These are phyloP conservation scores for Drosophila fuyamai DNA, from an alignment of 1,140 invertebrate genomes.

Conservation along the genomic window DNA sequence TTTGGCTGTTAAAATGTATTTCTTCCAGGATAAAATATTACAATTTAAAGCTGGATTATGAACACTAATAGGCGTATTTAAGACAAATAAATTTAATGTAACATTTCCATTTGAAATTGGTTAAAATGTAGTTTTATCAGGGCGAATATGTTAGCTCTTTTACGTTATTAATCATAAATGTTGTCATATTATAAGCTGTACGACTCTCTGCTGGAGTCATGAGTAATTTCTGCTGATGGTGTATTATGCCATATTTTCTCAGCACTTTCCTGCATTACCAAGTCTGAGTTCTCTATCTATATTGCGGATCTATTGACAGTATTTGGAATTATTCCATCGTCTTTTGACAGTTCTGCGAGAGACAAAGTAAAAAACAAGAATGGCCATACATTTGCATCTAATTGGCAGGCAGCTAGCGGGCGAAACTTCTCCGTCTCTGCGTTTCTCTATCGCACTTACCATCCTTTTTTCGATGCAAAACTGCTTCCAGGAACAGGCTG, in stretches of 20 bases:
- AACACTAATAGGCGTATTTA: too few relatives aligned
- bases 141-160: too few relatives aligned
- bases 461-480: constrained; percentile 43
- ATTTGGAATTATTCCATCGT: constrained; percentile 23
- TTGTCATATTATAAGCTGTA: neutral
- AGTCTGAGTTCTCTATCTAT: constrained; percentile 3
- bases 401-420: constrained; percentile 69
- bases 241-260: neutral
- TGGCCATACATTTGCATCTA: constrained; percentile 76
- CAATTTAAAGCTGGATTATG: too few relatives aligned
- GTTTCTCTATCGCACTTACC: constrained; percentile 3
- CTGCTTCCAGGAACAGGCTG: constrained; percentile 31
- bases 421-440: constrained; percentile 11
- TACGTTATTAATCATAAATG: too few relatives aligned
- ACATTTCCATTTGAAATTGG: too few relatives aligned
- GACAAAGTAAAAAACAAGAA: constrained; percentile 19
- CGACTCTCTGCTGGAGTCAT: neutral
- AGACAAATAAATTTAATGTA: too few relatives aligned
- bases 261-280: neutral
- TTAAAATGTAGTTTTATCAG: too few relatives aligned
- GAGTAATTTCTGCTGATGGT: neutral
- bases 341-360: constrained; percentile 30
- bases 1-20: too few relatives aligned
- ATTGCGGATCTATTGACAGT: constrained; percentile 29
- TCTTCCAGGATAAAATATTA: too few relatives aligned